phyloP scores from a whole-genome alignment of 1,140 invertebrate species.

The Kradibia gibbosae region DNA sequence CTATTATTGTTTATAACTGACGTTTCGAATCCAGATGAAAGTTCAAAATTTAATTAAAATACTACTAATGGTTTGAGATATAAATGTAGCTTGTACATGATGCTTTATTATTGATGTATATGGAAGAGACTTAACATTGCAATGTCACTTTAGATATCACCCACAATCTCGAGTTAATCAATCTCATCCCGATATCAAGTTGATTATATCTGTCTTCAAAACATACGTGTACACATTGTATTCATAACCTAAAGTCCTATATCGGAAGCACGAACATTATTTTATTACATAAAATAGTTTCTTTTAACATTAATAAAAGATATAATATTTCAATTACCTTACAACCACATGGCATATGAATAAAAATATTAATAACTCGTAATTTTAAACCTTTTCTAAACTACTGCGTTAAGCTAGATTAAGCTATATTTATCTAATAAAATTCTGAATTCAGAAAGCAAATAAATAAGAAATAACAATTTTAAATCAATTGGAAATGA shows the following conservation, averaged over 20 bases:
- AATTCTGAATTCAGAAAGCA: no score
- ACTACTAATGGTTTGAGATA: neutral
- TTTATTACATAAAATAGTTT: neutral
- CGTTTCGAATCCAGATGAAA: neutral
- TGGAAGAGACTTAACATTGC: neutral
- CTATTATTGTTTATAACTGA: neutral
- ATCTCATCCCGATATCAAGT: neutral
- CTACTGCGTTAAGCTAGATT: no score
- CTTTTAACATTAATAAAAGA: neutral
- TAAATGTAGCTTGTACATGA: neutral
- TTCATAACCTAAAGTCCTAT: neutral
- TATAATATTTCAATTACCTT: no score
- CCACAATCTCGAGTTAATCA: neutral
- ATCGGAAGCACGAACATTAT: neutral
- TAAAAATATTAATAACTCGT: no score
- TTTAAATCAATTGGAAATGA: neutral
- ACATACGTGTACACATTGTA: neutral
- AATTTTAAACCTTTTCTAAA: no score
- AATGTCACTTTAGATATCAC: neutral
- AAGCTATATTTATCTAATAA: no score
- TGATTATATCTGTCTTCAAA: neutral
- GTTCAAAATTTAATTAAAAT: slow-evolving; percentile 29
- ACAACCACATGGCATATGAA: no score
- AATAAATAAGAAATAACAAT: no score
- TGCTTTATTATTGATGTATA: neutral